A percentile compares a stretch with the other conserved stretches of the same genome.
Conservation (phyloP, 2,113 vertebrate species). For the Onychostruthus taczanowskii region DNA sequence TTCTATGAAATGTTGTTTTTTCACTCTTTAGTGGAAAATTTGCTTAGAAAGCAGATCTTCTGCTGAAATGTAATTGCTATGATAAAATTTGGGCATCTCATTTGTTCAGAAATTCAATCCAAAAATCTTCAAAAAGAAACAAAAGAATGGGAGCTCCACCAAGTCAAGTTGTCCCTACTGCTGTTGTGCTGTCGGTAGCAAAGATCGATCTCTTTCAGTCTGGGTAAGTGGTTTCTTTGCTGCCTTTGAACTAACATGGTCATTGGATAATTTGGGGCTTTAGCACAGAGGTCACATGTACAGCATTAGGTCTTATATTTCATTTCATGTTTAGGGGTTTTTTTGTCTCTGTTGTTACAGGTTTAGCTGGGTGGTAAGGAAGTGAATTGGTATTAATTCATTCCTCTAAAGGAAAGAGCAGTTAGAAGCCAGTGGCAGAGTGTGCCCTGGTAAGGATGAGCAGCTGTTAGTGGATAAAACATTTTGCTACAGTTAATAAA, state of each 20-base stretch:
- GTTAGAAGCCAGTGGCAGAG: neutral
- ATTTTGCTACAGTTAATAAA: neutral
- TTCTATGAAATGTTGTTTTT: neutral
- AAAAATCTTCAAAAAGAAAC: conserved; percentile 99
- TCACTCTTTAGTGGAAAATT: neutral
- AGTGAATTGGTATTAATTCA: neutral
- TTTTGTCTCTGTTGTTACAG: neutral
- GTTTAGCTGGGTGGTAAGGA: neutral
- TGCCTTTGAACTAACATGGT: neutral
- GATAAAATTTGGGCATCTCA: conserved; percentile 5
- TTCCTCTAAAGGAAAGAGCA: neutral
- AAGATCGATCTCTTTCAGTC: conserved; percentile 96
- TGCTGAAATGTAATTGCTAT: neutral
- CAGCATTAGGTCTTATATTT: neutral
- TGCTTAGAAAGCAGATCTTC: neutral
- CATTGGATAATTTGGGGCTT: neutral
- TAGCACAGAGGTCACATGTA: neutral
- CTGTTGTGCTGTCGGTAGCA: conserved; percentile 97
- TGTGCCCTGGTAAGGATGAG: neutral
- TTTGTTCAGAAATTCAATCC: conserved; percentile 94
- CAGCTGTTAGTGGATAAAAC: neutral
- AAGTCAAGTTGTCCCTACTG: conserved; percentile 95
- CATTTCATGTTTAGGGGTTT: neutral
- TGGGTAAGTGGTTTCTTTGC: conserved; percentile 80
- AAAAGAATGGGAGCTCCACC: conserved; percentile 93